Conservation (phyloP, 2,797 vertebrate species). For the Acipenser transmontanus region DNA sequence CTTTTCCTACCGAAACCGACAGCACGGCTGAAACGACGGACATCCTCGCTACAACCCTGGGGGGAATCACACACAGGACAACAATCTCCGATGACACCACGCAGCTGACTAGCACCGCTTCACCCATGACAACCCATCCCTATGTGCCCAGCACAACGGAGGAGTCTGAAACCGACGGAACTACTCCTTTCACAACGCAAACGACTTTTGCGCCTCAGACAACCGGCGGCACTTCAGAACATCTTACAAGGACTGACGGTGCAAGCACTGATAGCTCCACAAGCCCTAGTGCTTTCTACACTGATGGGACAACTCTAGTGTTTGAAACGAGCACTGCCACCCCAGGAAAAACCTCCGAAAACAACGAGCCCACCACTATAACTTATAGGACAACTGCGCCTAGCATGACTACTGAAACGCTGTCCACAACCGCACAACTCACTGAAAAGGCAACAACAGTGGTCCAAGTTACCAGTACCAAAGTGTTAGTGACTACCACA, state of each 20-base stretch:
- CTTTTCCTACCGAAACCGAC: conserved; percentile 24
- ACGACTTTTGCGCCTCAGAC: conserved; percentile 1
- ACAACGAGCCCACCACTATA: conserved; percentile 28
- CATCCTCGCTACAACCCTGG: conserved; percentile 29
- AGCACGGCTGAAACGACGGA: conserved; percentile 26
- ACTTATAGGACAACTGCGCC: conserved; percentile 39
- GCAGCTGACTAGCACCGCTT: conserved; percentile 19
- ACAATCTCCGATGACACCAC: conserved; percentile 34
- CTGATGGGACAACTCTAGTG: conserved; percentile 36
- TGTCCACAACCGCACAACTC: conserved; percentile 36
- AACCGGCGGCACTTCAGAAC: conserved; percentile 26
- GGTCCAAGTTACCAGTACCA: conserved; percentile 30
- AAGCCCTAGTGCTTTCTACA: conserved; percentile 10
- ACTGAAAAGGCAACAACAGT: conserved; percentile 39
- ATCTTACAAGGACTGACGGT: conserved; percentile 16
- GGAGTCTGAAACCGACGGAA: conserved; percentile 25
- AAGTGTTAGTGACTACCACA: conserved; percentile 22
- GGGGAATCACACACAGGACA: conserved; percentile 32
- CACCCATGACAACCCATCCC: conserved; percentile 25
- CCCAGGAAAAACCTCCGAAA: conserved; percentile 28
- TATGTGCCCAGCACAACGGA: conserved; percentile 9
- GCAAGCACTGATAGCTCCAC: conserved; percentile 35
- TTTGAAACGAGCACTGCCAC: conserved; percentile 44
- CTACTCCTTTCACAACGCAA: conserved; percentile 19
- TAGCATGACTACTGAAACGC: conserved; percentile 34